Base-by-base conservation (phyloP, 2,113 vertebrate genomes). In the Toxotes chatareus region DNA sequence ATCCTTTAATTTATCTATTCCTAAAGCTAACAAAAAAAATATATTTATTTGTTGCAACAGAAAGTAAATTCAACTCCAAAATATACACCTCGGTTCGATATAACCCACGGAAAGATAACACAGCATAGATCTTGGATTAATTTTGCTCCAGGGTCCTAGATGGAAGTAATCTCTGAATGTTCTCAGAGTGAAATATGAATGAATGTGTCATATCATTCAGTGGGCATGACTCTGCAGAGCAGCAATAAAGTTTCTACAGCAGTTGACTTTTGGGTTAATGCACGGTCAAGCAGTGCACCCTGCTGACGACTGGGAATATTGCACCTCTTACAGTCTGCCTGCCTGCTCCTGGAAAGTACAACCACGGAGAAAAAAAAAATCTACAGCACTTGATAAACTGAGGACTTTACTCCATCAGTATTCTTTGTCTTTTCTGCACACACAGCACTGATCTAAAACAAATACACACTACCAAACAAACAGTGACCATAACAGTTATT, bases 101-200 rank as follows among this genome's bases (percentile, higher is more conserved):
- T 61, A 70, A 62, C 81, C 40, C 73, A 46, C 32, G 32, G 32
- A 69, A 59, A 71, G 73, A 83, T 73, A 69, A 75, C 69, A 53
- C n/a, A 61, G 17, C 36, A 47, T 23, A 74, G 53, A 86, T 82
- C 46, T 79, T 56, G 44, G 64, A 76, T 78, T 63, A 40, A 62
- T 76, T 82, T 84, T 66, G 51, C 79, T n/a, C 38, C 13, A 14
- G 77, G 71, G 61, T 53, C 74, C 57, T 17, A 72, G 57, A 76
- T 73, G 47, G 73, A 23, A 68, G 40, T 49, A 80, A 91, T 81
- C 68, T 69, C 61, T 68, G 56, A 87, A 73, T 66, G 73, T 78
- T 89, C 69, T 80, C 36, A 42, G 61, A 68, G 76, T 82, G 63
- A 91, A 93, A 90, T 86, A 85, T 92, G 88, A 88, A 91, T 91